A percentile compares a stretch with the other conserved stretches of the same genome.
phyloP scores from a whole-genome alignment of 2,113 vertebrate species.

The Galbula dea region DNA sequence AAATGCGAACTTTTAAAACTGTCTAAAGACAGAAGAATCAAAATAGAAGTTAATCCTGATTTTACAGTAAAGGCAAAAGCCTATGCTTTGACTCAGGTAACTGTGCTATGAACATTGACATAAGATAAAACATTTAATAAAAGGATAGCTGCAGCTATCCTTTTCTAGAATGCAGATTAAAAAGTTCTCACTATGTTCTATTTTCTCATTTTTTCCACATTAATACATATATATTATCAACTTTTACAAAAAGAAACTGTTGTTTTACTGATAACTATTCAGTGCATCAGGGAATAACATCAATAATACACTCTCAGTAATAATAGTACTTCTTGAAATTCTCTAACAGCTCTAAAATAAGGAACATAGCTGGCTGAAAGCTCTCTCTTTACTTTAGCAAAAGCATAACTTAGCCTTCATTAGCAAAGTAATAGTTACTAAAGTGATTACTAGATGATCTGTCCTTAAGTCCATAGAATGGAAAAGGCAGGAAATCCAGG shows the following conservation, averaged over 20 bases:
- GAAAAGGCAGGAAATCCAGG: not conserved
- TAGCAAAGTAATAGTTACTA: not conserved
- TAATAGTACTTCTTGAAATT: not conserved
- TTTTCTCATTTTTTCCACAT: not conserved
- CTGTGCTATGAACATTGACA: not conserved
- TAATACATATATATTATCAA: not conserved
- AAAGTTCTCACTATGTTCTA: not conserved
- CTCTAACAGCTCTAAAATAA: not conserved
- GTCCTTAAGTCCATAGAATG: not conserved
- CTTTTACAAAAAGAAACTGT: not conserved
- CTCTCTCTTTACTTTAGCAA: not conserved
- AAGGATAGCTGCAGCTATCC: not conserved
- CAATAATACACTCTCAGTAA: not conserved
- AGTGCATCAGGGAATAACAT: not conserved
- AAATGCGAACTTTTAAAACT: not conserved
- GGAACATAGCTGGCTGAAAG: not conserved
- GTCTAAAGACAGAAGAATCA: not conserved
- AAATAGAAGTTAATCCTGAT: not conserved
- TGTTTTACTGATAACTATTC: not conserved
- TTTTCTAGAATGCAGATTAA: not conserved
- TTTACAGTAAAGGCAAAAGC: not conserved
- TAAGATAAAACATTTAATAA: not conserved
- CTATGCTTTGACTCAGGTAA: not conserved
- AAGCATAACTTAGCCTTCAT: not conserved
- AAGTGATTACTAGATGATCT: not conserved